Conservation (phyloP, 2,888 invertebrate genomes). For the Drosophila infuscata region DNA sequence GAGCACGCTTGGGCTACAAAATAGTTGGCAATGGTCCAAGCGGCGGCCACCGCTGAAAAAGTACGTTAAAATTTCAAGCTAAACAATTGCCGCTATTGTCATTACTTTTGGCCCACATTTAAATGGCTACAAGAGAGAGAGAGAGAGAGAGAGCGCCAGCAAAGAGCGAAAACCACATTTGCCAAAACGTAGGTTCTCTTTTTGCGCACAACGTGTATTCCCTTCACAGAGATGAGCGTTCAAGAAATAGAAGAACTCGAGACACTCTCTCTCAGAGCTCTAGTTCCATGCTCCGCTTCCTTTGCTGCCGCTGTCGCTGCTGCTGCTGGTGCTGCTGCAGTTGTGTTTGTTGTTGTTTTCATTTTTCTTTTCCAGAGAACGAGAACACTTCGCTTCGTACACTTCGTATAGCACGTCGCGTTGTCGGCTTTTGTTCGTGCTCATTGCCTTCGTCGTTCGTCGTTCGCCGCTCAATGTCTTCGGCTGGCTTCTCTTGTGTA, state of each 20-base stretch:
- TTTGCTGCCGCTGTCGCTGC: slow-evolving; percentile 44
- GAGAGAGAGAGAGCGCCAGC: slow-evolving; percentile 36
- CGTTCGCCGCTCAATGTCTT: slow-evolving; percentile 33
- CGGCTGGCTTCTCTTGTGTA: slow-evolving; percentile 43
- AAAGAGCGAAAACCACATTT: slow-evolving; percentile 40
- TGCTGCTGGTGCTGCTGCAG: slow-evolving; percentile 9
- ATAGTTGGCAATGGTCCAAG: slow-evolving; percentile 58
- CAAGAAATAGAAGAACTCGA: slow-evolving; percentile 18
- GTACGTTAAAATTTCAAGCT: slow-evolving; percentile 54
- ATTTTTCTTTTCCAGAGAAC: slow-evolving; percentile 54
- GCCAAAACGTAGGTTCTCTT: slow-evolving; percentile 33
- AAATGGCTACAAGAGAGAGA: slow-evolving; percentile 49
- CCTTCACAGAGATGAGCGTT: slow-evolving; percentile 46
- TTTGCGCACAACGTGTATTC: slow-evolving; percentile 41
- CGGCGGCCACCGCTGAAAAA: slow-evolving; percentile 31
- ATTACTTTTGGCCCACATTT: slow-evolving; percentile 78
- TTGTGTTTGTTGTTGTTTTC: slow-evolving; percentile 23
- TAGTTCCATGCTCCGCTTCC: slow-evolving; percentile 64
- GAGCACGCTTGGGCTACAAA: slow-evolving; percentile 25
- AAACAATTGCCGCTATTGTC: slow-evolving; percentile 76
- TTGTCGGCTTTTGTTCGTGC: slow-evolving; percentile 60
- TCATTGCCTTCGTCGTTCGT: slow-evolving; percentile 46
- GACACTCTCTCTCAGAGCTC: slow-evolving; percentile 50
- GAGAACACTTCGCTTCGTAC: slow-evolving; percentile 46
- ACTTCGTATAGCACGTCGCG: slow-evolving; percentile 48